phyloP scores from a whole-genome alignment of 2,113 vertebrate species.

The Recurvirostra avosetta region DNA sequence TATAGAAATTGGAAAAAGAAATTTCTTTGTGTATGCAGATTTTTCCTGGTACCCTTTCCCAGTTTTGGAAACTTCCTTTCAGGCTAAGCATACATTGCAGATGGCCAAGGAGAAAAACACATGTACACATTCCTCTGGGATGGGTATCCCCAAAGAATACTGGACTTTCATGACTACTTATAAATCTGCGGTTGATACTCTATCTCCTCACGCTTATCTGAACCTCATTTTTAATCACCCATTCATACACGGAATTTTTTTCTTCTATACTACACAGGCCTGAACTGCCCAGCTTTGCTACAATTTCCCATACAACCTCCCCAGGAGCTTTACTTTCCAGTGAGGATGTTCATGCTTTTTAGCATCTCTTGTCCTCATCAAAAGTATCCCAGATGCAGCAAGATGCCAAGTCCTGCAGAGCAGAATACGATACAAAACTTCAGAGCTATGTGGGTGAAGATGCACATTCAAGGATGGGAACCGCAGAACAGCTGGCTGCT shows the following conservation, averaged over 20 bases:
- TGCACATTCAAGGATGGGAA: neutral
- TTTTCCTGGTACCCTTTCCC: conserved; percentile 36
- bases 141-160: neutral
- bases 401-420: neutral
- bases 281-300: neutral
- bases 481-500: neutral
- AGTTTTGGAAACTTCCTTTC: conserved; percentile 28
- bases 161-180: neutral
- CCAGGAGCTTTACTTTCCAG: neutral
- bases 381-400: neutral
- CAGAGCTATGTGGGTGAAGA: neutral
- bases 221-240: neutral
- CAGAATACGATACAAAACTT: neutral
- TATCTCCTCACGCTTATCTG: neutral
- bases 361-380: neutral
- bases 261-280: neutral
- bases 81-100: neutral
- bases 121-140: neutral
- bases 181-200: neutral
- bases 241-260: neutral
- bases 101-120: neutral
- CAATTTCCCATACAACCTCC: neutral
- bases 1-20: conserved; percentile 42
- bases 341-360: neutral
- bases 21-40: neutral